Percentiles rank a stretch among this genome's conserved stretches.
Evolutionary conservation across 2,113 vertebrate species (phyloP).

Genomic region (Parus major): DNA sequence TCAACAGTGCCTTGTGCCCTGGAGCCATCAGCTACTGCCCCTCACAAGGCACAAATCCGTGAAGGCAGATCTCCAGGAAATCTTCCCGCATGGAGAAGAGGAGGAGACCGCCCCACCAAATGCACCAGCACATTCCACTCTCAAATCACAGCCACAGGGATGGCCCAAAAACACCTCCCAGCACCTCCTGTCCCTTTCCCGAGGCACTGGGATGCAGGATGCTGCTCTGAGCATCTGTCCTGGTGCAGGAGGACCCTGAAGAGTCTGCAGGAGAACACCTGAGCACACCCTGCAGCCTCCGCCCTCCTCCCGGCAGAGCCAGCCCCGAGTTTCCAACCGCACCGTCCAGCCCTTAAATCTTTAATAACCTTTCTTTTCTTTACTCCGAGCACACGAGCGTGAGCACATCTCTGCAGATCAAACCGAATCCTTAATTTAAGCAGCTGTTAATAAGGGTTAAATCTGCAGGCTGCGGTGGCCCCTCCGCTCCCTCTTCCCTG

Average conservation of each 20-base stretch:
- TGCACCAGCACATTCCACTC: fast-evolving
- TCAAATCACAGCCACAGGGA: not conserved
- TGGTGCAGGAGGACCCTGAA: not conserved
- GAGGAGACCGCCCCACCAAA: not conserved
- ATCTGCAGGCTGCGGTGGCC: constrained; percentile 55
- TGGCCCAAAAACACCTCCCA: fast-evolving
- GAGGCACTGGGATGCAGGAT: not conserved
- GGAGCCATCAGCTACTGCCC: not conserved
- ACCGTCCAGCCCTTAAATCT: constrained; percentile 44
- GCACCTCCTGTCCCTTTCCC: not conserved
- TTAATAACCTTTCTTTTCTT: constrained; percentile 51
- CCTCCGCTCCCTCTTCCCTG: not conserved
- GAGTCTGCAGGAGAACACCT: too few relatives aligned
- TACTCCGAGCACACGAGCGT: not conserved
- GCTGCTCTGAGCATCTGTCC: not conserved
- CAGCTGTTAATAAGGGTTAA: constrained; percentile 78
- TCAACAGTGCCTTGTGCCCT: fast-evolving
- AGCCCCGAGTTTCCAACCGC: not conserved
- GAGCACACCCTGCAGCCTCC: not conserved
- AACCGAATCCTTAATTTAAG: constrained; percentile 71
- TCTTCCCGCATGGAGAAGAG: fast-evolving
- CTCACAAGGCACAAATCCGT: fast-evolving
- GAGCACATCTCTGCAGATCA: constrained; percentile 54
- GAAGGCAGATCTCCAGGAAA: not conserved
- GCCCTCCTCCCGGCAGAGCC: not conserved